Evolutionary conservation across 2,113 vertebrate species (phyloP), one percentile per base, ranked within the genome.

Genomic region (Columba janthina): DNA sequence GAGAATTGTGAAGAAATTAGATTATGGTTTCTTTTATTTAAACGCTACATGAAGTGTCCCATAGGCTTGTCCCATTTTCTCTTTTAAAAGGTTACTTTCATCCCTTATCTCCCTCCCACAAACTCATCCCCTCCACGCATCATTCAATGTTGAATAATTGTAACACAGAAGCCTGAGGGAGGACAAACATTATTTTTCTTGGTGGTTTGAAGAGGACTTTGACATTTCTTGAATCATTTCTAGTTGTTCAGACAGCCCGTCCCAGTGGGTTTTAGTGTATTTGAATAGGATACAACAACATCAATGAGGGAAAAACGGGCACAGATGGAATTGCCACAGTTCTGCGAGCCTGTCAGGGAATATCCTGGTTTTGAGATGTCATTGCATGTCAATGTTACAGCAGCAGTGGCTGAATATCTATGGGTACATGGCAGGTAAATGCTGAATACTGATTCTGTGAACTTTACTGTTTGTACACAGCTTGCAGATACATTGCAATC

Each of bases 1-100:
- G 67, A 60, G 78, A 91, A 75, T 89, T 78, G 44, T 4, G 66
- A 61, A 79, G 78, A 90, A 95, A 85, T 91, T 67, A 79, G 20
- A 88, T 73, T 29, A 57, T n/a, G 10, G 12, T 48, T 82, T n/a
- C 29, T 76, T 69, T 66, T 82, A 73, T 50, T 94, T 70, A 48
- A 88, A 73, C 2, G 2, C 8, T 58, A 80, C 36, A 54, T 83
- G 42, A 31, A 62, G n/a, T 54, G 53, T 56, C 60, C 65, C 34
- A 22, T 25, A 85, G 64, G 64, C 48, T 88, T 90, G 29, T 79
- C 26, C 61, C 44, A 53, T 90, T 94, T 89, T 86, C 75, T 65
- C 42, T 31, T 89, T 74, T 83, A 70, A 66, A 82, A 76, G 11
- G 13, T 89, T 89, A 44, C 69, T 92, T 92, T 93, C 32, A 85